Evolutionary conservation across 2,888 invertebrate species (phyloP).

Genomic region (Hirtodrosophila alboralis): DNA sequence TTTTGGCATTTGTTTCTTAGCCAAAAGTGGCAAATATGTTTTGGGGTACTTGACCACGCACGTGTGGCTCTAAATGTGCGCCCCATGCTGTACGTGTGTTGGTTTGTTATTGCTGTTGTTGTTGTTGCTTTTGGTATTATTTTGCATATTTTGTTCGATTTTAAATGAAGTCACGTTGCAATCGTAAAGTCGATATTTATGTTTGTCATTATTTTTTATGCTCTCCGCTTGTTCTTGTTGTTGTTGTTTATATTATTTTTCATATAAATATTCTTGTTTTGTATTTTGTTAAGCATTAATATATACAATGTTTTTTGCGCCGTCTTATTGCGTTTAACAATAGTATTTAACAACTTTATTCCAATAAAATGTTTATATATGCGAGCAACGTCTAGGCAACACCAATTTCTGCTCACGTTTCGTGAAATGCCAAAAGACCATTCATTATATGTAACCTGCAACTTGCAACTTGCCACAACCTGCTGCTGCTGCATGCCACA

Average conservation of each 20-base stretch:
- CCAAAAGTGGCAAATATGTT: conserved; percentile 76
- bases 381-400: conserved; percentile 18
- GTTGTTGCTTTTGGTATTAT: conserved; percentile 57
- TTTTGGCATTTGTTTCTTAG: conserved; percentile 33
- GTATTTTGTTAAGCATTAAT: conserved; percentile 30
- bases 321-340: conserved; percentile 64
- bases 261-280: conserved; percentile 41
- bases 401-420: conserved; percentile 32
- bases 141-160: conserved; percentile 79
- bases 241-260: conserved; percentile 15
- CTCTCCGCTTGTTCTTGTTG: conserved; percentile 44
- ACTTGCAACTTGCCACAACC: conserved; percentile 26
- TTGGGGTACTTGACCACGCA: conserved; percentile 77
- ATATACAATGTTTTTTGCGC: conserved; percentile 48
- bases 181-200: conserved; percentile 69
- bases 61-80: conserved; percentile 69
- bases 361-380: conserved; percentile 20
- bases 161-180: conserved; percentile 81
- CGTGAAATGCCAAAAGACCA: conserved; percentile 54
- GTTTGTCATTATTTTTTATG: conserved; percentile 68
- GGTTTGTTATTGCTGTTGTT: conserved; percentile 9
- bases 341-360: conserved; percentile 76
- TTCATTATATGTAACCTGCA: conserved; percentile 54
- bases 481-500: conserved; percentile 23
- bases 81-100: conserved; percentile 54